Percentiles rank a stretch among this genome's conserved stretches.
These are phyloP conservation scores for Leptinotarsa lineolata DNA, from an alignment of 1,140 invertebrate species.

Conservation along the genomic window DNA sequence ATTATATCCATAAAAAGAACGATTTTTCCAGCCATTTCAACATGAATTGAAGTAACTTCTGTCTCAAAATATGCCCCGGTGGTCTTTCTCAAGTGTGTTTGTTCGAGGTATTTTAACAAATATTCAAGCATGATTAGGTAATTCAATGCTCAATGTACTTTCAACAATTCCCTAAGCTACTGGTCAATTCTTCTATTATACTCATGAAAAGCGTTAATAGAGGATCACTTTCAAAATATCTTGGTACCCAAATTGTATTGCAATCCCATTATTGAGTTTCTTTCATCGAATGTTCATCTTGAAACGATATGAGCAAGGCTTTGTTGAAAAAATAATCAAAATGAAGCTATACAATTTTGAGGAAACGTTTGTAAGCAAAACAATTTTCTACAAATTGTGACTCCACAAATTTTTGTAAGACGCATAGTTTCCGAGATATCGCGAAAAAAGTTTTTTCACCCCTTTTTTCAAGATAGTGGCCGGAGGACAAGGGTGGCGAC, in stretches of 20 bases:
- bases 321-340: no score
- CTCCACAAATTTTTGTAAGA: no score
- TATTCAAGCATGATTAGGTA: slow-evolving; percentile 9
- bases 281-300: neutral
- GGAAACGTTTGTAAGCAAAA: no score
- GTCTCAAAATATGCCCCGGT: neutral
- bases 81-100: slow-evolving; percentile 7
- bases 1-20: no score
- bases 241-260: neutral
- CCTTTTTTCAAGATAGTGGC: no score
- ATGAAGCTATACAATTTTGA: no score
- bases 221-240: neutral
- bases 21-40: slow-evolving; percentile 9
- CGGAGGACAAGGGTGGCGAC: no score
- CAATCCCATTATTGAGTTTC: neutral
- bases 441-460: no score
- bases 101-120: neutral
- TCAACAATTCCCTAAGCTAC: slow-evolving; percentile 1
- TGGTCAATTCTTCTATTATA: slow-evolving; percentile 3
- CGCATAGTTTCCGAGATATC: no score
- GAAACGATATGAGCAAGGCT: neutral
- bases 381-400: no score
- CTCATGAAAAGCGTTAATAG: neutral
- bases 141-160: slow-evolving; percentile 10
- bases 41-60: slow-evolving; percentile 4